Conservation (phyloP, 2,797 vertebrate species). For the Dicrostonyx torquatus region DNA sequence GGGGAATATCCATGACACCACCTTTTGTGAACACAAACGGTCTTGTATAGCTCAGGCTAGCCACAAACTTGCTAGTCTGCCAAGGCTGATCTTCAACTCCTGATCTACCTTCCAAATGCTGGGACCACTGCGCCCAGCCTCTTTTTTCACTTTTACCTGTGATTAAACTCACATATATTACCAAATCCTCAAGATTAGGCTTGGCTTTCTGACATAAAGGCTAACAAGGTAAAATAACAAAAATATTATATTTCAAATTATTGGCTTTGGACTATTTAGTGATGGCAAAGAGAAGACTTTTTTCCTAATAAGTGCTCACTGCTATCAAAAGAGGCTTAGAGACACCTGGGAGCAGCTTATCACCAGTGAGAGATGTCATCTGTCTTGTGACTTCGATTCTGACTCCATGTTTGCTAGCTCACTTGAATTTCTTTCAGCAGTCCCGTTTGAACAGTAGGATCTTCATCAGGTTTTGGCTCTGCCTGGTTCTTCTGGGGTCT, state of each 20-base stretch:
- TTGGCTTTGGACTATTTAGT: not conserved
- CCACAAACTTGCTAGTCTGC: not conserved
- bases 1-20: not conserved
- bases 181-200: not conserved
- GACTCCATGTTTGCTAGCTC: not conserved
- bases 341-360: not conserved
- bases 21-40: not conserved
- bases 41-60: not conserved
- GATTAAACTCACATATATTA: slow-evolving; percentile 1
- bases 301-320: not conserved
- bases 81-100: not conserved
- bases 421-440: slow-evolving; percentile 4
- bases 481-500: not conserved
- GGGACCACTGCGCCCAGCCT: not conserved
- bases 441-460: not conserved
- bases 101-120: not conserved
- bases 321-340: not conserved
- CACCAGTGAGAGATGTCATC: not conserved
- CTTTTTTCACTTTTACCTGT: not conserved
- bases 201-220: not conserved
- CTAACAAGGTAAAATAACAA: slow-evolving; percentile 9
- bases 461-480: not conserved
- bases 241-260: not conserved
- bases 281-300: not conserved
- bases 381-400: not conserved